phyloP scores from a whole-genome alignment of 1,140 invertebrate species.

The Cyclina sinensis region DNA sequence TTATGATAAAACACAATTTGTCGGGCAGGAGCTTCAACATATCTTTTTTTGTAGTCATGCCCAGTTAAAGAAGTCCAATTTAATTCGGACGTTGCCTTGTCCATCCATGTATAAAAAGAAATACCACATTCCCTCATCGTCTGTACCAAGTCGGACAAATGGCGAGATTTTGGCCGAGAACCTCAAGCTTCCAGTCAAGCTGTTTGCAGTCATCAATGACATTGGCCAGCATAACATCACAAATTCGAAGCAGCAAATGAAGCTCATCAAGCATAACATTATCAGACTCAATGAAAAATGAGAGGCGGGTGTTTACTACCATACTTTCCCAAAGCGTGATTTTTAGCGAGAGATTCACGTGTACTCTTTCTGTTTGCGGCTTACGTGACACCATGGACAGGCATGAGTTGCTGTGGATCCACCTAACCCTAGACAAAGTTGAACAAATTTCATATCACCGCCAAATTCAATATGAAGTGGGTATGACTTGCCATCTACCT shows the following conservation, averaged over 20 bases:
- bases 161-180: neutral
- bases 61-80: neutral
- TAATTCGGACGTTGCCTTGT: too few species aligned
- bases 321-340: neutral
- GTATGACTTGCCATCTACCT: too few species aligned
- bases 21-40: neutral
- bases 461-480: too few species aligned
- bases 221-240: neutral
- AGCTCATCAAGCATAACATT: neutral
- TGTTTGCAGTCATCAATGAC: neutral
- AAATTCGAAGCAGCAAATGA: neutral
- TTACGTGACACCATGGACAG: neutral
- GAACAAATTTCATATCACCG: neutral
- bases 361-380: neutral
- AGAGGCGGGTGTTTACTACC: neutral
- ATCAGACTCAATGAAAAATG: neutral
- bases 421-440: neutral
- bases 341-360: neutral
- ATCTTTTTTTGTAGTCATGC: neutral
- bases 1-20: neutral
- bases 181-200: neutral
- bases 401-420: neutral
- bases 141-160: neutral
- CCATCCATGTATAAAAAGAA: too few species aligned
- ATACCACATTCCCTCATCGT: neutral